These are phyloP conservation scores for Tetragonula clypearis DNA, from an alignment of 1,140 invertebrate genomes.

Conservation along the genomic window DNA sequence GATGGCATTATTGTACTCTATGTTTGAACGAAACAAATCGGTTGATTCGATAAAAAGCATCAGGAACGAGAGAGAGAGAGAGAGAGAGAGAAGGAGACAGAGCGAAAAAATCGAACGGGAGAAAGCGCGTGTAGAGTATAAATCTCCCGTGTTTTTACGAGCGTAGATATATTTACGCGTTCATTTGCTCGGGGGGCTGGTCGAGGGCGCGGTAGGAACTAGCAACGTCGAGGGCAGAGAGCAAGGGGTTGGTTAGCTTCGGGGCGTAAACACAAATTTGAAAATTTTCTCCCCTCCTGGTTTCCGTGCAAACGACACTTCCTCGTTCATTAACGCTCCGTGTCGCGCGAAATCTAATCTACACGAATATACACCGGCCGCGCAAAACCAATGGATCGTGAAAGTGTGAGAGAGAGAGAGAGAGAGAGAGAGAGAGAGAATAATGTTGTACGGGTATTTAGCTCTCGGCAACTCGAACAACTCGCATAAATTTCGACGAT, in stretches of 20 bases:
- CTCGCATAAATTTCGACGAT: slow-evolving; percentile 72
- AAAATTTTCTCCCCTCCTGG: slow-evolving; percentile 66
- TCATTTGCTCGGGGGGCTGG: slow-evolving; percentile 43
- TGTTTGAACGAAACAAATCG: not conserved
- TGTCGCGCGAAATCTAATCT: slow-evolving; percentile 72
- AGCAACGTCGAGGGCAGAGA: not conserved
- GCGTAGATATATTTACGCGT: slow-evolving; percentile 49
- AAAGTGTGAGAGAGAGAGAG: slow-evolving; percentile 10
- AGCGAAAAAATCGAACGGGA: slow-evolving; percentile 2
- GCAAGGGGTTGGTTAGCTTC: slow-evolving; percentile 31
- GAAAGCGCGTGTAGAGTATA: slow-evolving; percentile 13
- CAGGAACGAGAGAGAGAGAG: too few species aligned
- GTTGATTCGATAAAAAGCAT: not conserved
- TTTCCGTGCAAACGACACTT: slow-evolving; percentile 70
- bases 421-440: slow-evolving; percentile 6
- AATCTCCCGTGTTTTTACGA: slow-evolving; percentile 58
- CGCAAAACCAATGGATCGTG: slow-evolving; percentile 50
- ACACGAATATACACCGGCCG: slow-evolving; percentile 38
- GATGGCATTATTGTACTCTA: not conserved
- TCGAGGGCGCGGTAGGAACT: slow-evolving; percentile 10
- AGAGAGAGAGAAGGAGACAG: too few species aligned
- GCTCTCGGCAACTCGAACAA: slow-evolving; percentile 63
- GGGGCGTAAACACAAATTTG: slow-evolving; percentile 65
- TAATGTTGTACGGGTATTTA: slow-evolving; percentile 57
- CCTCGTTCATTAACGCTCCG: slow-evolving; percentile 73